Evolutionary conservation across 2,797 vertebrate genomes (phyloP), one percentile per base, ranked within the genome.

Genomic region (Gobio occitaniae): DNA sequence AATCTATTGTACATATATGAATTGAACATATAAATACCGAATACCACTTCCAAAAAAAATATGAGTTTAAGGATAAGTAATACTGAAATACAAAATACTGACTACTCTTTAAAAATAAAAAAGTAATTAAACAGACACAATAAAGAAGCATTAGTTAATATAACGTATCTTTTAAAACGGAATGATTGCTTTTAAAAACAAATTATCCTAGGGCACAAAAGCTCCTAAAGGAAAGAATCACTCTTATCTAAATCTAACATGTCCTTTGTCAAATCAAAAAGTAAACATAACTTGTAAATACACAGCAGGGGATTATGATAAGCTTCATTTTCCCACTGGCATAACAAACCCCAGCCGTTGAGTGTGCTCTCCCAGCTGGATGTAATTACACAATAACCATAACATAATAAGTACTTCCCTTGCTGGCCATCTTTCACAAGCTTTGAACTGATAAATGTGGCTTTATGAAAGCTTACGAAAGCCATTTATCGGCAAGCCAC

Each of bases 311-410:
- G 78, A 79, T 80, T 63, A 80, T 54, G 59, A 72, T 78, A 78
- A 85, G 54, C 76, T 56, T 71, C 41, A 65, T 80, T 79, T 85
- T 80, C 69, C 83, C 68, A 79, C 69, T 74, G 77, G 56, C 84
- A 36, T 65, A 66, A 80, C 77, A 80, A 85, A 80, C 69, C 69
- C 44, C 19, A 79, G 76, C 66, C 54, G 32, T 52, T 79, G 66
- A 85, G 56, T 59, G 50, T 70, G 65, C 72, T 71, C 83, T 79
- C 76, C 66, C 52, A 85, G 69, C 84, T 80, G 84, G 84, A 85
- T 52, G 78, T 66, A 80, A 80, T 85, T 85, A 80, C 84, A 85
- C 84, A 85, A 84, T 79, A 84, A 80, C 54, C 84, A 85, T 50
- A 85, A 80, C 77, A 80, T 72, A 84, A 78, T 78, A 85, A 80